Evolutionary conservation across 2,888 invertebrate genomes (phyloP).

Genomic region (Chrysodeixis includens): DNA sequence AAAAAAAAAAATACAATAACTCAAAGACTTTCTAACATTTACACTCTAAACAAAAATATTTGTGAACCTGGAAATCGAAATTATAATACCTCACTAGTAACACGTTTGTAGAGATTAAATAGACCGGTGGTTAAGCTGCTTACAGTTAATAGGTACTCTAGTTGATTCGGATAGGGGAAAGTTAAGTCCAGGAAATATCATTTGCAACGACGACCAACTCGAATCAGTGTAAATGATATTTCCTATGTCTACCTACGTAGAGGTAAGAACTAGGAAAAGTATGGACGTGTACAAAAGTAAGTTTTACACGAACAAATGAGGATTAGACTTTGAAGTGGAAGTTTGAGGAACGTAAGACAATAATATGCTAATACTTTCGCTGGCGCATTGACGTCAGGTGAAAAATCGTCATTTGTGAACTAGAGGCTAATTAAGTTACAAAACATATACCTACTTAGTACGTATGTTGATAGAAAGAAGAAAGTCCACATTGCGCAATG

Average conservation of each 20-base stretch:
- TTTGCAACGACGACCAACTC: slow-evolving; percentile 4
- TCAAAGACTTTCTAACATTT: no score
- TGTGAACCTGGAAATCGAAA: neutral
- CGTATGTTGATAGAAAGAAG: slow-evolving; percentile 19
- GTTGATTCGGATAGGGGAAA: neutral
- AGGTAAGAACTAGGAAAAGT: neutral
- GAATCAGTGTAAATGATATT: slow-evolving; percentile 4
- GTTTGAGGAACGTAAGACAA: neutral
- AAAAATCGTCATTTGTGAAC: slow-evolving; percentile 36
- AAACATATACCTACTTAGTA: neutral
- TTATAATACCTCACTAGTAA: neutral
- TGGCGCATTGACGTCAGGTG: slow-evolving; percentile 37
- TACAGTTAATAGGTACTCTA: slow-evolving; percentile 1
- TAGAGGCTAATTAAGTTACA: slow-evolving; percentile 26
- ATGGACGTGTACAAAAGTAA: slow-evolving; percentile 11
- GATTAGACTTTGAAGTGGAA: no score
- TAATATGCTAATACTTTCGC: slow-evolving; percentile 8
- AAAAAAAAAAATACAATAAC: no score
- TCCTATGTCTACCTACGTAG: neutral
- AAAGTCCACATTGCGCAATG: slow-evolving; percentile 22
- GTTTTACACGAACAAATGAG: no score
- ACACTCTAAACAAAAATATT: no score
- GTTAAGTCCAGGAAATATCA: slow-evolving; percentile 4
- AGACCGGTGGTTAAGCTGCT: slow-evolving; percentile 1
- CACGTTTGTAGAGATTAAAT: neutral